Base-by-base conservation (phyloP, 2,888 invertebrate species). In the Euzetes globulus region DNA sequence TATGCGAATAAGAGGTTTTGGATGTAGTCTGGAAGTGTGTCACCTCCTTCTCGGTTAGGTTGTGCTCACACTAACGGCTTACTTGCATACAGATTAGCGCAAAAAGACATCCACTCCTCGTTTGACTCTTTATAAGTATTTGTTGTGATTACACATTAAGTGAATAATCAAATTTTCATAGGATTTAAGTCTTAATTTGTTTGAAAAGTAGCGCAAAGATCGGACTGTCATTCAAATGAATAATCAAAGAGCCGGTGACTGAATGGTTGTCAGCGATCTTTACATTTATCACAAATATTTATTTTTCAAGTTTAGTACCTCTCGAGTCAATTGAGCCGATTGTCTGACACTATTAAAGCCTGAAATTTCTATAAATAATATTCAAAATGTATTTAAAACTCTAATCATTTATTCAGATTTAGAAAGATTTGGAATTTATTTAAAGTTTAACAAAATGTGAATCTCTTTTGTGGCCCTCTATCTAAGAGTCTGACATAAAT, bases 41-140 rank as follows among this genome's bases (percentile, higher is more conserved):
- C 58, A 58, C 58, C 58, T 58, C 58, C 58, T 58, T 58, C 58
- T 25, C 58, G n/a, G 47, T 47, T 17, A 47, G 13, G 47, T 47
- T 17, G n/a, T 5, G 47, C 47, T 41, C n/a, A 47, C 15, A n/a
- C 13, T 13, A 7, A 17, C 15, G 47, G 13, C 47, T 47, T 17
- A 13, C 47, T 47, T 47, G 47, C 47, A 47, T 47, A 47, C 47
- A 47, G 47, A 47, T 47, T 47, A 47, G 47, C 7, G 15, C 47
- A 5, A 47, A 47, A 47, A 13, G n/a, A 47, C n/a, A n/a, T 17
- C 13, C n/a, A 47, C 47, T 47, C 47, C n/a, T 47, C n/a, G 47
- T 9, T 3, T 47, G 15, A 47, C 5, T 47, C n/a, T n/a, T 47
- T n/a, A 17, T n/a, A 47, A 47, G 47, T 47, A n/a, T 47, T 47